These are phyloP conservation scores for Hexactinellida sp. DNA, from an alignment of 37 sponge, comb jelly and placozoan genomes.

Conservation along the genomic window DNA sequence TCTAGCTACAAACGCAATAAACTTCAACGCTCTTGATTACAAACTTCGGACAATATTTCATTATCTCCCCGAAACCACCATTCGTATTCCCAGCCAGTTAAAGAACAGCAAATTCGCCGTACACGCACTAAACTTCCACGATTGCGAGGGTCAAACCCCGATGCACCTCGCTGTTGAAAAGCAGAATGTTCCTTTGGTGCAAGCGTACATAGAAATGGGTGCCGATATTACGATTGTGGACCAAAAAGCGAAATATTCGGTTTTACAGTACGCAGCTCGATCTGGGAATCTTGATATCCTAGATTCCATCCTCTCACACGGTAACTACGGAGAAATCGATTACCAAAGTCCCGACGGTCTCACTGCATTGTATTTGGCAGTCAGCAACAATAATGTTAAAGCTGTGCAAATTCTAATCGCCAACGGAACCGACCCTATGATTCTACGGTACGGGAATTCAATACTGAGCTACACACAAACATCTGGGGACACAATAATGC, in stretches of 20 bases:
- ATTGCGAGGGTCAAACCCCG: neutral
- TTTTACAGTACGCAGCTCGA: neutral
- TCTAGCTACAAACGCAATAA: neutral
- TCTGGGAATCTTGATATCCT: neutral
- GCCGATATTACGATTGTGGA: neutral
- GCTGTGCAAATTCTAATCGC: neutral
- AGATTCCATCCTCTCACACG: neutral
- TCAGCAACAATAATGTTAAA: neutral
- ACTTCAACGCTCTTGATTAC: neutral
- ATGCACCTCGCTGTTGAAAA: neutral
- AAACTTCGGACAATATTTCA: neutral
- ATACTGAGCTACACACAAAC: neutral
- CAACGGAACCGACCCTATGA: neutral
- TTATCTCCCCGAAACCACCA: neutral
- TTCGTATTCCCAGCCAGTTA: neutral
- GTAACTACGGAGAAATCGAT: neutral
- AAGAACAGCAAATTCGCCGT: neutral
- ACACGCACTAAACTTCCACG: neutral
- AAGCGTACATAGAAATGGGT: neutral
- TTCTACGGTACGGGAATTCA: neutral
- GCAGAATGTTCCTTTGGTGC: neutral
- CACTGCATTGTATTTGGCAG: neutral
- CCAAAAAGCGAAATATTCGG: neutral
- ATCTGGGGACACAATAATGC: neutral
- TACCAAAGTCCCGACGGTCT: neutral